Evolutionary conservation across 1,140 invertebrate species (phyloP), one percentile per base, ranked within the genome.

Genomic region (Apolygus lucorum): DNA sequence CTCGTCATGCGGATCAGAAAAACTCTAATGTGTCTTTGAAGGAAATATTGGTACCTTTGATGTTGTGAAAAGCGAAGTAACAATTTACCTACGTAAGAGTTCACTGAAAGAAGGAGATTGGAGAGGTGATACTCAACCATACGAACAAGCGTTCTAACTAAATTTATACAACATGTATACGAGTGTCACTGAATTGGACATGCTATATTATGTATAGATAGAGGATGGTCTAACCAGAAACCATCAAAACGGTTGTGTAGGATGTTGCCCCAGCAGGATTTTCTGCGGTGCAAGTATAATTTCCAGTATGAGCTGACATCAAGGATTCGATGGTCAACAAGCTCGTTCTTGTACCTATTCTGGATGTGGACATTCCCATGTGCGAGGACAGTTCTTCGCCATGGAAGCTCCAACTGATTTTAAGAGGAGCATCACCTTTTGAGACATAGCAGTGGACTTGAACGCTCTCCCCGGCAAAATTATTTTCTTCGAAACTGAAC

Each of bases 391-490:
- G 28, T n/a, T 71, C 71, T 22, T 72, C 71, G 14, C 76, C 77
- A 17, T 77, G 73, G 70, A 90, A 89, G 63, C 85, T 83, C 91
- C 91, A 93, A 49, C 81, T 80, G 72, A 93, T 90, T 67, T 86
- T 86, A 67, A 94, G 81, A 0, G 92, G 91, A 69, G 87, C 81
- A 77, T 94, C 91, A 29, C 92, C 91, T 78, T 92, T 93, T 73
- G 86, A 86, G 4, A 95, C 87, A n/a, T 88, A 87, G 80, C 93
- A 96, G 14, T 85, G 84, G 34, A 90, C 70, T 68, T 82, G 82
- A 2, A 82, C 79, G 29, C 85, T 83, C 72, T 88, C 85, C 1
- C 87, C 88, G 64, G 82, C 83, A 74, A 86, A 86, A 2, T 78
- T 83, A 68, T 87, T 84, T 62, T 83, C 81, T 62, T 84, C 84